Evolutionary conservation across 2,797 vertebrate genomes (phyloP), one percentile per base, ranked within the genome.

Genomic region (Manis javanica): DNA sequence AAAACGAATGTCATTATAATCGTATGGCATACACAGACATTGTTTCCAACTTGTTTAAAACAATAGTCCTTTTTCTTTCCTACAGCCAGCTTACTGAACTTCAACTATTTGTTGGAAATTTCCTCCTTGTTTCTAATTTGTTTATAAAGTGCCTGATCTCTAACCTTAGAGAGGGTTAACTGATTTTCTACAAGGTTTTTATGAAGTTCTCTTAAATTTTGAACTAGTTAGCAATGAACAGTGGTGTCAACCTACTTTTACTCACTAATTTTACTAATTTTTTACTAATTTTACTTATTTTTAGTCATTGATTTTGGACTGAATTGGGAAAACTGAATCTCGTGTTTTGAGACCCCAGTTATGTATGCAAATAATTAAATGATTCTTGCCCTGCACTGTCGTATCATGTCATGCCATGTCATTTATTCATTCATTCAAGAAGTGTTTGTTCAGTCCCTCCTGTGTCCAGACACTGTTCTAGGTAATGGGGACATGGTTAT

Each of bases 101-200:
- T 93, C 42, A 68, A 66, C 68, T 85, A 8, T 16, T 7, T 11
- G 11, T 51, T 94, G 49, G 26, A 61, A 63, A 84, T 75, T 51
- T 37, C 59, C 24, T 42, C 34, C 81, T 79, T 72, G 37, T 78
- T 87, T 90, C 64, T 71, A 42, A 75, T 37, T 91, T 79, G 42
- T 74, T 46, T 84, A 39, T 78, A 11, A 68, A 31, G 21, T 37
- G n/a, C 16, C 57, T 3, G 6, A 69, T 81, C 83, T 64, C 57
- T 84, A 53, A 63, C 42, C 39, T 66, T 66, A 83, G 26, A 89
- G 55, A 61, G 24, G 9, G 39, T 61, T 72, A 1, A 4, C 84
- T 49, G 29, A 57, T 87, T 78, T 87, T 93, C 75, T 72, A 0
- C 0, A 57, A 64, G 24, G 18, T 59, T 14, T 79, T 68, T 74